These are phyloP conservation scores for Heliconius sara DNA, from an alignment of 2,888 invertebrate genomes.

Conservation along the genomic window DNA sequence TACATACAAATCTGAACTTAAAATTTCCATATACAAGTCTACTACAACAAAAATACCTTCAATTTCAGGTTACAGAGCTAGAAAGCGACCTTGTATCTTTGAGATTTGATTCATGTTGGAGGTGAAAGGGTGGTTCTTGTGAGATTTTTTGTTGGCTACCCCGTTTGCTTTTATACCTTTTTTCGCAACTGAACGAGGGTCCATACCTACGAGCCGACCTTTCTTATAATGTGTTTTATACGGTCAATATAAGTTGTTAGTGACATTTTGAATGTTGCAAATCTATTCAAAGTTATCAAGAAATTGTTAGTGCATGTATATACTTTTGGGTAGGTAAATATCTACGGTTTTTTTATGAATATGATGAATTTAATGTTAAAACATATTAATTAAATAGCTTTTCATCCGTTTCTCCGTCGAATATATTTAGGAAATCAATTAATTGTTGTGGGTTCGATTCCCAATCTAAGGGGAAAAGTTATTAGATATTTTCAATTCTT, in stretches of 20 bases:
- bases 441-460: not conserved
- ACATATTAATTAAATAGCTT: too few relatives aligned
- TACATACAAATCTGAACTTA: conserved; percentile 56
- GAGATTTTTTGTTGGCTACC: conserved; percentile 55
- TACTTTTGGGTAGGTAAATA: not conserved
- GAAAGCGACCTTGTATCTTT: conserved; percentile 51
- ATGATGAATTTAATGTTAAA: too few relatives aligned
- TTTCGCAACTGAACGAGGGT: conserved; percentile 61
- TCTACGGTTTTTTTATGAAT: too few relatives aligned
- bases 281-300: conserved; percentile 14
- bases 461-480: not conserved
- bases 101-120: conserved; percentile 53
- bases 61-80: conserved; percentile 47
- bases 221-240: conserved; percentile 45
- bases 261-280: conserved; percentile 18
- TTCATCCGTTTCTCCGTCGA: too few relatives aligned
- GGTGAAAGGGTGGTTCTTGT: conserved; percentile 53
- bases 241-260: conserved; percentile 12
- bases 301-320: not conserved
- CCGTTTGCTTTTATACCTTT: conserved; percentile 67
- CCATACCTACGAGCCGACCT: conserved; percentile 51
- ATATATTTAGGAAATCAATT: too few relatives aligned
- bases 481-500: not conserved
- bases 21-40: conserved; percentile 49
- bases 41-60: conserved; percentile 53